Base-by-base conservation (phyloP, 2,888 invertebrate species). In the Lasioglossum figueresi region DNA sequence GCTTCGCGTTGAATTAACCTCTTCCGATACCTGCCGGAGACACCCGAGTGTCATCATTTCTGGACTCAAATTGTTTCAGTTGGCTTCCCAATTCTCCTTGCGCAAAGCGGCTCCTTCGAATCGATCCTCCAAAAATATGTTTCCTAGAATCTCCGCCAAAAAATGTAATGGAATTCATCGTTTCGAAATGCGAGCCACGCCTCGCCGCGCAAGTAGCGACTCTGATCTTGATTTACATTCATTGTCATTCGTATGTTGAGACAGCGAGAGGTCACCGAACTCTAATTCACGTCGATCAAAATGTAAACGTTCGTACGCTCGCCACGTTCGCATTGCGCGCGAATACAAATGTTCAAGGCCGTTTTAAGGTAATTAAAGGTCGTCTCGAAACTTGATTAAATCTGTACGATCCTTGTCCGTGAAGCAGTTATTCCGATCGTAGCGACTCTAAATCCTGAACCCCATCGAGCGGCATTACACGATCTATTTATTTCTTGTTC, bases 331-430 rank as follows among this genome's bases (percentile, higher is more conserved):
- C 68, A 4, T 23, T 23, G 34, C 23, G 34, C 23, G n/a, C 12
- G 37, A 68, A 68, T 68, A 37, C 37, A 23, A 68, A 68, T 37
- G 37, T 3, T 68, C 68, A 37, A 37, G 68, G 37, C 12, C 68
- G 68, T 68, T 37, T 68, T 68, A 34, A 37, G 37, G 34, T 68
- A 34, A 37, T 68, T 34, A 68, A 37, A 68, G 68, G 37, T 68
- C 37, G 68, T 34, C 31, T 19, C 27, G 66, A 19, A 8, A 12
- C 23, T 19, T 12, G 23, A 12, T n/a, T 10, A 68, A 34, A 12
- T 4, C 45, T 1, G 16, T 10, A 8, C 1, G 2, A 68, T 37
- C 10, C 37, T 40, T 1, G 10, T 37, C 23, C 10, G 23, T 19
- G 16, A 3, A 6, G 19, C 34, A 3, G 19, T 66, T 59, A 27